Evolutionary conservation across 2,113 vertebrate species (phyloP), one percentile per base, ranked within the genome.

Genomic region (Marcusenius ussheri): DNA sequence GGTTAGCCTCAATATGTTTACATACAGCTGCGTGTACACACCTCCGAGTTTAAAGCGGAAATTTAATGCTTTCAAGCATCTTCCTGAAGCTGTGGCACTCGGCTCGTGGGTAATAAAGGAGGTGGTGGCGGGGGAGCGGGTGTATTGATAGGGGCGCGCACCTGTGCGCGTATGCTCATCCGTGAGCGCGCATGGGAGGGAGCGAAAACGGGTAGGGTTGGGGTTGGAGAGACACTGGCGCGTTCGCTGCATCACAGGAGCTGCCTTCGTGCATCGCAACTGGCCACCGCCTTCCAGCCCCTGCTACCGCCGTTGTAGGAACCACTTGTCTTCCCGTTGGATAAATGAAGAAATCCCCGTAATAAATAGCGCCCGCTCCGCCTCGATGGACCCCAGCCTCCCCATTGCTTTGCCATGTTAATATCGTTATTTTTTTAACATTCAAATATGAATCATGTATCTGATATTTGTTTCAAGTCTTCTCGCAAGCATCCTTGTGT

Each of bases 401-500:
- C 89, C 90, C 90, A 93, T 91, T 90, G 94, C 94, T 92, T 94
- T 93, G 95, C 93, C 90, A 93, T 95, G 94, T 94, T 95, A 93
- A 96, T 93, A 93, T 91, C 89, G 92, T 93, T 93, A 94, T 95
- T 92, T 94, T 94, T 94, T 90, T 90, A 94, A 91, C 91, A 89
- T 92, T 95, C 95, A 96, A 95, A 95, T 96, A 96, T 96, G 96
- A 96, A 96, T 96, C 96, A 96, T 96, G 96, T 92, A 93, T 96
- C 93, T 96, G 95, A 95, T 94, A 94, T 94, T 95, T 95, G 93
- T 96, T 93, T 93, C 94, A 94, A 95, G 94, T 95, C 95, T 96
- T 93, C 93, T 96, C 93, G 94, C 94, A 93, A 94, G 95, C 95
- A 92, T 94, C 93, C 94, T 94, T 88, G 93, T 95, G 93, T 93